Evolutionary conservation across 1,140 invertebrate genomes (phyloP), one percentile per base, ranked within the genome.

Genomic region (Bombus confusus): DNA sequence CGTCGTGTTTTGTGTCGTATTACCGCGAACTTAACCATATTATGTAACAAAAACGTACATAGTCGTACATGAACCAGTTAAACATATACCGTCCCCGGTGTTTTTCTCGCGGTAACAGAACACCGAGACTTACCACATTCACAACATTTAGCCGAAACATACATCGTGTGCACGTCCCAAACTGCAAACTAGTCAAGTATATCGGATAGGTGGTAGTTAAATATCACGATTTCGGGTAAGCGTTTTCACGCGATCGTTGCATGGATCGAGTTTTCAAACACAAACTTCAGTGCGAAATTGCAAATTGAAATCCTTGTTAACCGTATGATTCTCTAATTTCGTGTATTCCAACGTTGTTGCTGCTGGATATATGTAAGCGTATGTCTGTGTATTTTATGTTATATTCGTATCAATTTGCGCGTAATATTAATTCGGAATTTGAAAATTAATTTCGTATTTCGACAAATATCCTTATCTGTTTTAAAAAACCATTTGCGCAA

Each of bases 301-400:
- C 78, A 90, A 91, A 91, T 91, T 90, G 90, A 91, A 91, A 91
- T 88, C 86, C 72, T 88, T 69, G 85, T 62, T 72, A 28, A 52
- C 62, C 39, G 66, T 66, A 81, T 77, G 37, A 43, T 79, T 73
- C 52, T 66, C 84, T 64, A 76, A 62, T 82, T 82, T 80, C 57
- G 31, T 47, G 41, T 64, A 64, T 80, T 71, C 5, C 22, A 25
- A 22, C 28, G 39, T 34, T 73, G 25, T 28, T 8, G 25, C 0
- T 59, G 13, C 0, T 18, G 9, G n/a, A 22, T 64, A 31, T 8
- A 6, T 39, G 2, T 1, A 15, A 12, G 34, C 25, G 4, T 59
- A n/a, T n/a, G 28, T 5, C 28, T 62, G 4, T 13, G 28, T n/a
- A 28, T 62, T n/a, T 62, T n/a, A 62, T 22, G 28, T 37, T 68